Evolutionary conservation across 2,113 vertebrate genomes (phyloP), one percentile per base, ranked within the genome.

Genomic region (Atherinomorus stipes): DNA sequence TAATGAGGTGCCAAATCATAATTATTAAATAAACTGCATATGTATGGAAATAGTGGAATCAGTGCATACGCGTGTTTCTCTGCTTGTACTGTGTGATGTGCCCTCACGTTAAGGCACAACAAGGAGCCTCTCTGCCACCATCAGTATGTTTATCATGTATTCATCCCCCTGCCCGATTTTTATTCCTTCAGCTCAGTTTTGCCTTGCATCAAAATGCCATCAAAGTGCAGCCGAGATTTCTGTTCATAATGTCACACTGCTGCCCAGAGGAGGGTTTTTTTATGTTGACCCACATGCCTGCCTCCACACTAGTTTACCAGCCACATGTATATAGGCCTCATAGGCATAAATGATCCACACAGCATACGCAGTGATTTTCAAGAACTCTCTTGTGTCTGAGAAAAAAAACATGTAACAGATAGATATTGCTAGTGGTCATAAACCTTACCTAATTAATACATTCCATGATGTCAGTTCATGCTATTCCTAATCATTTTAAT

Each of bases 181-280:
- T 74, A 60, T 71, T 74, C 68, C 18, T 69, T 44, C 15, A 53
- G 76, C 62, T 68, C 59, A 57, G 31, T 60, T 72, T 79, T 26
- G 19, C 25, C 54, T 79, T 44, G 19, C 71, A 70, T 87, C 74
- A 87, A 84, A 88, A 83, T 85, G 70, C 71, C 74, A 82, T 78
- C 44, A 1, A 80, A 47, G 47, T 58, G 59, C 67, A 54, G 45
- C 50, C 68, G 64, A 66, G 57, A 71, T 77, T 74, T 83, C 37
- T 83, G 71, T 76, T 86, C 71, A 71, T 82, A 88, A 84, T 88
- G 85, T 80, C 79, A 71, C 54, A 21, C 53, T 71, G 67, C 54
- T 77, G 71, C 76, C 74, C 61, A 71, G 61, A 76, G 75, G 72
- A 69, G 52, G 45, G 45, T 76, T 64, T 76, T 64, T 21, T 68